Conservation (phyloP, 1,140 invertebrate species). For the Tribolium castaneum region DNA sequence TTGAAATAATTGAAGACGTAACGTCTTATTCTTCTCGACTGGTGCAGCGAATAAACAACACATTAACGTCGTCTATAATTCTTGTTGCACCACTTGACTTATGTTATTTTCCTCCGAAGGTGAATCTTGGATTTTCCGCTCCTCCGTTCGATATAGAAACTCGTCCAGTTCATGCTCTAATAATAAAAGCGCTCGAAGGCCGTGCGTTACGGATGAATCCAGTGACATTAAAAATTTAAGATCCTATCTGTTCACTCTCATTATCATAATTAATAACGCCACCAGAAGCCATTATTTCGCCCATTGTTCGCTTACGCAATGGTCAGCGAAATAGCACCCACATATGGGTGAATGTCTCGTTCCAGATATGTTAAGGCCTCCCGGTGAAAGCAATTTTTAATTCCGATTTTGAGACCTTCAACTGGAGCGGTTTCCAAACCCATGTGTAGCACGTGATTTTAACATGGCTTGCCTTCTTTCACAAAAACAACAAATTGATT, state of each 20-base stretch:
- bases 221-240: conserved; percentile 17
- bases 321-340: neutral
- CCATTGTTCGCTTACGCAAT: neutral
- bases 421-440: neutral
- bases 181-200: neutral
- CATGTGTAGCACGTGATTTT: neutral
- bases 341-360: conserved; percentile 17
- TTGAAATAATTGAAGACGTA: no score
- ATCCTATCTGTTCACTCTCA: neutral
- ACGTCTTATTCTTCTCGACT: neutral
- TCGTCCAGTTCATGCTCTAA: conserved; percentile 25
- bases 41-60: neutral
- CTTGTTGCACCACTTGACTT: conserved; percentile 3
- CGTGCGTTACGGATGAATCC: conserved; percentile 14
- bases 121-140: neutral
- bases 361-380: neutral
- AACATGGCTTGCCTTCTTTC: neutral
- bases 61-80: neutral
- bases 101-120: neutral
- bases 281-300: neutral
- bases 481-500: neutral
- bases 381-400: neutral
- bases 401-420: neutral
- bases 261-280: neutral
- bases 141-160: neutral